Conservation (phyloP, 1,140 invertebrate species). For the Brachionus rotundiformis region DNA sequence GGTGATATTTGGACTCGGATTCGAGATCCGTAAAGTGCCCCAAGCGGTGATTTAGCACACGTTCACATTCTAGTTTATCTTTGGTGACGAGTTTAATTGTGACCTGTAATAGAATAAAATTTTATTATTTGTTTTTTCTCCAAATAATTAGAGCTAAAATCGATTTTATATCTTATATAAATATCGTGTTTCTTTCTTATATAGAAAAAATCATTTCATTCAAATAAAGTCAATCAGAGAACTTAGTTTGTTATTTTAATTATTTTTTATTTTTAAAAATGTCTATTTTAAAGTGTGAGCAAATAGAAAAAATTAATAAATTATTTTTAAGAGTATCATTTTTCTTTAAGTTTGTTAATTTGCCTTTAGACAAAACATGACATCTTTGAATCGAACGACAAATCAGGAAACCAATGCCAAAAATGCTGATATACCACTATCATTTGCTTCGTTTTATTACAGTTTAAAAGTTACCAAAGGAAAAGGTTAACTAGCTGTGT, state of each 20-base stretch:
- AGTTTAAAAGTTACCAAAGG: conserved; percentile 48
- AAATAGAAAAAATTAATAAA: background rate
- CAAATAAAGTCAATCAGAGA: background rate
- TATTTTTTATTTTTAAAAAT: too few species aligned
- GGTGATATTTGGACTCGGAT: conserved; percentile 11
- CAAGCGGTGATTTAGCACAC: background rate
- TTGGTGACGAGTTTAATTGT: background rate
- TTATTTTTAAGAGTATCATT: too few species aligned
- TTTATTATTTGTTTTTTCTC: conserved; percentile 4
- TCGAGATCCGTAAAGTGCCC: background rate
- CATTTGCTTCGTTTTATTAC: conserved; percentile 50
- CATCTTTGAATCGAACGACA: background rate
- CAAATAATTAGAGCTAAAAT: background rate
- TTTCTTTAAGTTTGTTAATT: too few species aligned
- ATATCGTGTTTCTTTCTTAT: background rate
- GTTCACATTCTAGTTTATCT: background rate
- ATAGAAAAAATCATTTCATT: background rate
- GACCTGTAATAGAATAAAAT: background rate
- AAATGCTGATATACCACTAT: background rate
- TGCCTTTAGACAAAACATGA: conserved; percentile 11
- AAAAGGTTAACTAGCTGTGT: conserved; percentile 1
- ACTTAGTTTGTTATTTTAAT: too few species aligned
- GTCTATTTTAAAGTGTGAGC: background rate
- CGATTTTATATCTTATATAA: background rate
- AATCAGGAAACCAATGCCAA: background rate